Conservation (phyloP, 2,888 invertebrate genomes). For the Eristalinus aeneus region DNA sequence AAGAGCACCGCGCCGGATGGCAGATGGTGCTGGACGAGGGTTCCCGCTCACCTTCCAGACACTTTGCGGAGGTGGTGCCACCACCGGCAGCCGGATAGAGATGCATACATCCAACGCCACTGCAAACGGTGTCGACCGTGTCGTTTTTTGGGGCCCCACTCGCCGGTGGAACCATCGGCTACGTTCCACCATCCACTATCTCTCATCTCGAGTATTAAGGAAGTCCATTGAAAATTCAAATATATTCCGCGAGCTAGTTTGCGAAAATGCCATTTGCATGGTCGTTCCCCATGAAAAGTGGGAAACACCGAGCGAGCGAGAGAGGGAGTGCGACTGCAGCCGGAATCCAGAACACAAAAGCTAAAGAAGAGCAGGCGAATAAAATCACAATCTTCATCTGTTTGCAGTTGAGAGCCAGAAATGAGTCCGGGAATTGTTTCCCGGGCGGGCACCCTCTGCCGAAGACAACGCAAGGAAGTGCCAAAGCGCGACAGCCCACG, state of each 20-base stretch:
- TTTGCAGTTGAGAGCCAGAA: conserved; percentile 40
- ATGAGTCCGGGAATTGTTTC: conserved; percentile 68
- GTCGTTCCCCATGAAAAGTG: conserved; percentile 43
- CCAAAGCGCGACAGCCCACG: conserved; percentile 26
- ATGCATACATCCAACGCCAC: conserved; percentile 35
- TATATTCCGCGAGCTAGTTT: conserved; percentile 71
- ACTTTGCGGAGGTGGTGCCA: conserved; percentile 60
- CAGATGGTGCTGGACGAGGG: background rate
- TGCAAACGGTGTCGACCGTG: background rate
- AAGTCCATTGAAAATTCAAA: conserved; percentile 71
- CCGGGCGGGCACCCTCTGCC: background rate
- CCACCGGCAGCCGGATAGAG: conserved; percentile 43
- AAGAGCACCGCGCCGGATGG: conserved; percentile 38
- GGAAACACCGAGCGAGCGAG: background rate
- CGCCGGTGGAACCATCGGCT: conserved; percentile 7
- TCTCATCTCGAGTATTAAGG: conserved; percentile 70
- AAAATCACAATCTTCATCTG: conserved; percentile 68
- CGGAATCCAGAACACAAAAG: conserved; percentile 9
- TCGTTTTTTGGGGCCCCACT: conserved; percentile 41
- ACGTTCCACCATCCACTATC: conserved; percentile 64
- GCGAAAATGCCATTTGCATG: conserved; percentile 69
- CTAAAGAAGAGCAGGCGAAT: conserved; percentile 48
- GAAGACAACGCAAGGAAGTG: conserved; percentile 39
- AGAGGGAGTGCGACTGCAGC: background rate
- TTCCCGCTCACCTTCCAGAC: conserved; percentile 15